These are phyloP conservation scores for Operophtera brumata DNA, from an alignment of 2,888 invertebrate genomes.

Conservation along the genomic window DNA sequence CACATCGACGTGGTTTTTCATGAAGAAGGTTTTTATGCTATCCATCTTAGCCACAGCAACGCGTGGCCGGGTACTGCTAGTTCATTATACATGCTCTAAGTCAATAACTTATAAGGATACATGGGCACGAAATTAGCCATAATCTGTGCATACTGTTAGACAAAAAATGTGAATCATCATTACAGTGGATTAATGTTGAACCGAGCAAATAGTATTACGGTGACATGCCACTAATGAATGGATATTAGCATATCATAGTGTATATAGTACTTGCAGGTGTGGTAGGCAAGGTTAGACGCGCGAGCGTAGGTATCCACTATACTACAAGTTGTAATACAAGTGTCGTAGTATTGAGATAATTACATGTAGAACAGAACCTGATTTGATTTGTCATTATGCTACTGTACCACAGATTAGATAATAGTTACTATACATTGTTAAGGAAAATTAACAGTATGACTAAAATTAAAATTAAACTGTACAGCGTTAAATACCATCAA, in stretches of 20 bases:
- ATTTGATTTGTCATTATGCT: slow-evolving; percentile 23
- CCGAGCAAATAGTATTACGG: slow-evolving; percentile 47
- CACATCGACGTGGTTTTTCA: no score
- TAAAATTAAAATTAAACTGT: slow-evolving; percentile 34
- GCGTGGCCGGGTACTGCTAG: slow-evolving; percentile 7
- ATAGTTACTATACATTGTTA: slow-evolving; percentile 14
- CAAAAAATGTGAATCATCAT: slow-evolving; percentile 48
- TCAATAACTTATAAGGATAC: slow-evolving; percentile 37
- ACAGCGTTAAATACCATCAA: neutral
- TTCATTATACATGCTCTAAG: slow-evolving; percentile 22
- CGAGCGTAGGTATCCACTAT: slow-evolving; percentile 42
- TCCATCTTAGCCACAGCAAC: no score
- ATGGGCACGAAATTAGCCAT: slow-evolving; percentile 34
- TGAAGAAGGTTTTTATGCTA: no score
- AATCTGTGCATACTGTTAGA: slow-evolving; percentile 36
- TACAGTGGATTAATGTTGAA: slow-evolving; percentile 40
- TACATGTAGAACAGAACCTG: slow-evolving; percentile 47
- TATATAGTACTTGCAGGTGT: slow-evolving; percentile 53
- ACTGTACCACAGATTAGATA: neutral
- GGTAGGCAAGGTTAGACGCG: slow-evolving; percentile 60
- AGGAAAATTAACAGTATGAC: slow-evolving; percentile 30
- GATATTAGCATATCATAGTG: slow-evolving; percentile 36
- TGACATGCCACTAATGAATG: slow-evolving; percentile 48
- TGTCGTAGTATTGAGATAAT: slow-evolving; percentile 57
- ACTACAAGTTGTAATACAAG: slow-evolving; percentile 41